Evolutionary conservation across 2,797 vertebrate species (phyloP), one percentile per base, ranked within the genome.

Genomic region (Cirrhinus mrigala): DNA sequence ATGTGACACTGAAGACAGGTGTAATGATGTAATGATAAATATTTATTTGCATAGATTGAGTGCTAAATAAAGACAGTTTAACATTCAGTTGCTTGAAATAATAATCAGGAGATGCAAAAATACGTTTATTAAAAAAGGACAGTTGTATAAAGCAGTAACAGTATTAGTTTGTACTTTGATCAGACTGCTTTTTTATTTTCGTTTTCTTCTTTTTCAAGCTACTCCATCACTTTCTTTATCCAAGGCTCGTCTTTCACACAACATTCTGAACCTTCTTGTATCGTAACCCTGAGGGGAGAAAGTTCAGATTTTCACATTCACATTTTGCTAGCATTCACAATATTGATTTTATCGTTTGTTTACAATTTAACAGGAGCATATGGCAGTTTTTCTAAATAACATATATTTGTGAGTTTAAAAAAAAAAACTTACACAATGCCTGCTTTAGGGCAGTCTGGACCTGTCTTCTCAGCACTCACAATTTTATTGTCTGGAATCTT

Each of bases 351-450:
- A 77, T 37, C 0, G 37, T 33, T 77, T 77, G 9, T 52, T 16
- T 48, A 20, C 46, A 10, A 48, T 75, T 33, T 24, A 56, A 78
- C 29, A 12, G 1, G 20, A 24, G 24, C 52, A 22, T 37, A 37
- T 33, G 52, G 29, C 10, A 40, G 1, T 62, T 66, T 46, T 50
- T 46, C 1, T 48, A 4, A 46, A 73, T n/a, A 1, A n/a, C n/a
- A n/a, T 44, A 64, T 37, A 22, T 60, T 1, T 20, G 11, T 20
- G 7, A 20, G 37, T 60, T 4, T 33, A 33, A 33, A n/a, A n/a
- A n/a, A n/a, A 56, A 44, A 87, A 62, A 78, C 83, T 85, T 74
- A 84, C 86, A 87, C 7, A 56, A 9, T 4, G 2, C n/a, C 81
- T 24, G 3, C 0, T 2, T 1, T 0, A 6, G 66, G 9, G 11